Evolutionary conservation across 1,140 invertebrate genomes (phyloP).

Genomic region (Saccostrea cuccullata): DNA sequence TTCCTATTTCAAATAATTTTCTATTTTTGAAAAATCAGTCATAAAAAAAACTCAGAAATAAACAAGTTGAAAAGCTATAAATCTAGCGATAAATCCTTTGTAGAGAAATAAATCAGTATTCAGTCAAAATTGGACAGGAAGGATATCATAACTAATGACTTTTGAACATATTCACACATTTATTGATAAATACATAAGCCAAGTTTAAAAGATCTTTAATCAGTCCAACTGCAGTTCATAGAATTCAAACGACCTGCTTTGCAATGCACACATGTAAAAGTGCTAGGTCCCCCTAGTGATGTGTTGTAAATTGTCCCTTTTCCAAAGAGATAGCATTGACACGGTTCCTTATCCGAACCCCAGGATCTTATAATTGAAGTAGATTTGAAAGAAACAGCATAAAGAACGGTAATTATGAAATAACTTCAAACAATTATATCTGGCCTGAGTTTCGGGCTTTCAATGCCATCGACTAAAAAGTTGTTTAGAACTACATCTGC

Average conservation of each 20-base stretch:
- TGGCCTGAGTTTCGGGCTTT: neutral
- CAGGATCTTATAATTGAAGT: conserved; percentile 13
- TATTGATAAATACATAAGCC: neutral
- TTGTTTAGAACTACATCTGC: conserved; percentile 12
- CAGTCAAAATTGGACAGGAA: too few relatives aligned
- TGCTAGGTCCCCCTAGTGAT: neutral
- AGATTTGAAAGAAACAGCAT: conserved; percentile 5
- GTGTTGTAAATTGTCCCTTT: neutral
- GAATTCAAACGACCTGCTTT: neutral
- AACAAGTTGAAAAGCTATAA: neutral
- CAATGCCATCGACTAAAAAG: neutral
- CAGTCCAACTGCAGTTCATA: neutral
- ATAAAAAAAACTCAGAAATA: neutral
- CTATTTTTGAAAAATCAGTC: neutral
- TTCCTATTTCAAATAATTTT: too few relatives aligned
- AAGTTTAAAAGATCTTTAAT: conserved; percentile 1
- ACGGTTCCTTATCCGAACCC: neutral
- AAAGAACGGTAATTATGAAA: conserved; percentile 28
- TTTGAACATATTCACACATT: conserved; percentile 16
- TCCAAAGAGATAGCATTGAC: conserved; percentile 23
- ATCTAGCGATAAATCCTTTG: too few relatives aligned
- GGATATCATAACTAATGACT: neutral
- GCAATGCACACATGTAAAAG: neutral
- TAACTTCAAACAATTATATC: conserved; percentile 35
- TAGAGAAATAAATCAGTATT: too few relatives aligned